Base-by-base conservation (phyloP, 1,140 invertebrate genomes). In the Pectinophora gossypiella region DNA sequence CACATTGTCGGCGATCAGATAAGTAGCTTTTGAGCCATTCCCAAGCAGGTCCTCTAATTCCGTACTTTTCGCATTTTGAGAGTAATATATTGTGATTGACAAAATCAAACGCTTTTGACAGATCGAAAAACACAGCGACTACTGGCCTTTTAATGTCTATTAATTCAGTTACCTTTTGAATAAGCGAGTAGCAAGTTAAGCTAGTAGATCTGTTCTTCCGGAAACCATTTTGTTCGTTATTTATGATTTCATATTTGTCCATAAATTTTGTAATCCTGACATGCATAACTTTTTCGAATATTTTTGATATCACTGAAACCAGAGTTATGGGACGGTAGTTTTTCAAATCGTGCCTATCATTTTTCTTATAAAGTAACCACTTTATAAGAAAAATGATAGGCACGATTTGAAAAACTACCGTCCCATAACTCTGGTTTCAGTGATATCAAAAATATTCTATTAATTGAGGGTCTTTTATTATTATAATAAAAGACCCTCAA, bases 101-200 rank as follows among this genome's bases (percentile, higher is more conserved):
- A 44, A 44, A 43, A 43, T 51, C 49, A 44, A 52, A 52, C 3
- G 51, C 51, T 21, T 36, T 45, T 13, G 23, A 36, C 44, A 52
- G 35, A 27, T 52, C 51, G 19, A 52, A 52, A 15, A 35, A 40
- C 3, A 52, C 15, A 1, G 43, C 42, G 3, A 18, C 19, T 13
- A 45, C 22, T 2, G 51, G 43, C 13, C 19, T 22, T 10, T 15
- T 13, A 7, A 16, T 32, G 36, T 52, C 51, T 5, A 52, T 38
- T 19, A n/a, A 16, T 36, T 32, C 15, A 4, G 22, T 12, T 15
- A 52, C 16, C 19, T 19, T 32, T 10, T 21, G 45, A 10, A 52
- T 27, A 15, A 52, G 19, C n/a, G 18, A 23, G 22, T 46, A 52
- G 20, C 21, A 19, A 45, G 51, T 42, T 23, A 46, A 16, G 9